These are phyloP conservation scores for Erpobdella octoculata DNA, from an alignment of 2,888 invertebrate species.

Conservation along the genomic window DNA sequence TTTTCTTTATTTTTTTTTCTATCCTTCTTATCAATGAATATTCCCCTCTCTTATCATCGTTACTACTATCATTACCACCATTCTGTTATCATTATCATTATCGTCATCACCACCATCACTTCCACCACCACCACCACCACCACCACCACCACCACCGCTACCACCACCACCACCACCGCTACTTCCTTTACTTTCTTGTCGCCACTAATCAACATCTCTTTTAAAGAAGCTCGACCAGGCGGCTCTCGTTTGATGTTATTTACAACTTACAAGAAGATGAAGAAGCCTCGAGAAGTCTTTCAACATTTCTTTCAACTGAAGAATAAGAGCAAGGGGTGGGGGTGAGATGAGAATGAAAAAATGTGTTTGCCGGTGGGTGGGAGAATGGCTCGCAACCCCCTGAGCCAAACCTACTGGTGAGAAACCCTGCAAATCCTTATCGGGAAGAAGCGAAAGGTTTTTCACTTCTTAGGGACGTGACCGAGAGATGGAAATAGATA, in stretches of 20 bases:
- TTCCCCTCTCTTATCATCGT: background rate
- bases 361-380: too few relatives aligned
- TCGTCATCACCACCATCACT: constrained; percentile 6
- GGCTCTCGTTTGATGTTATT: background rate
- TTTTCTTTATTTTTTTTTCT: background rate
- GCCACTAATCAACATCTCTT: background rate
- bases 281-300: too few relatives aligned
- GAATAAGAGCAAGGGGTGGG: too few relatives aligned
- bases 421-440: too few relatives aligned
- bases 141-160: constrained; percentile 13
- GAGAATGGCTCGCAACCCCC: too few relatives aligned
- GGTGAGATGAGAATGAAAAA: too few relatives aligned
- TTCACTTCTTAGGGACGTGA: too few relatives aligned
- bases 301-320: too few relatives aligned
- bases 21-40: background rate
- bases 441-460: too few relatives aligned
- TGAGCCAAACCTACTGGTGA: too few relatives aligned
- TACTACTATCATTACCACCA: background rate
- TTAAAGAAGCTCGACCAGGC: background rate
- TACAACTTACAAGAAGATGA: background rate
- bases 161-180: constrained; percentile 22
- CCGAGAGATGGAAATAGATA: background rate
- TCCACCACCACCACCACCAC: constrained; percentile 4
- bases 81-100: constrained; percentile 2
- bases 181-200: constrained; percentile 16